Evolutionary conservation across 2,797 vertebrate genomes (phyloP).

Genomic region (Myotis daubentonii): DNA sequence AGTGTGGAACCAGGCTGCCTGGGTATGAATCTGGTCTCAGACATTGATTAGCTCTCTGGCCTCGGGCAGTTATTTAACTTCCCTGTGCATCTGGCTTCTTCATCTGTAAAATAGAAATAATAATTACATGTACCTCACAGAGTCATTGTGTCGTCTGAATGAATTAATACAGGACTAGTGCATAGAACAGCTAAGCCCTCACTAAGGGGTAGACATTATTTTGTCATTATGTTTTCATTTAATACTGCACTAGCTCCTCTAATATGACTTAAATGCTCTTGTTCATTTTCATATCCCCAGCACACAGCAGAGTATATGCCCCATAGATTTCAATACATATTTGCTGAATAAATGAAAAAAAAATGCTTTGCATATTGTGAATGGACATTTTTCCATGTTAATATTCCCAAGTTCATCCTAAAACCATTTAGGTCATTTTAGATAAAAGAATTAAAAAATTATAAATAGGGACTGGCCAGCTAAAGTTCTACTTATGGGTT

Average conservation of each 20-base stretch:
- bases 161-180: background rate
- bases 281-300: background rate
- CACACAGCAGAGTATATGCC: background rate
- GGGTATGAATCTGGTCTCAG: background rate
- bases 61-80: background rate
- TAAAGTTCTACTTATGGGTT: background rate
- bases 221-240: background rate
- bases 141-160: background rate
- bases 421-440: constrained; percentile 34
- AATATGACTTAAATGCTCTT: background rate
- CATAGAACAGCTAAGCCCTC: background rate
- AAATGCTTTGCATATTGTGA: background rate
- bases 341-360: constrained; percentile 38
- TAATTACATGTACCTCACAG: constrained; percentile 3
- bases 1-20: background rate
- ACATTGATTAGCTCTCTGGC: background rate
- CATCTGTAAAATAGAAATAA: constrained; percentile 25
- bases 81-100: background rate
- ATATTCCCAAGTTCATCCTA: constrained; percentile 12
- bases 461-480: background rate
- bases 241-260: background rate
- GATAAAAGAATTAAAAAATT: constrained; percentile 3
- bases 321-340: constrained; percentile 13
- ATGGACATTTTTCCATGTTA: background rate
- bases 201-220: background rate